Evolutionary conservation across 2,888 invertebrate genomes (phyloP).

Genomic region (Hecatera dysodea): DNA sequence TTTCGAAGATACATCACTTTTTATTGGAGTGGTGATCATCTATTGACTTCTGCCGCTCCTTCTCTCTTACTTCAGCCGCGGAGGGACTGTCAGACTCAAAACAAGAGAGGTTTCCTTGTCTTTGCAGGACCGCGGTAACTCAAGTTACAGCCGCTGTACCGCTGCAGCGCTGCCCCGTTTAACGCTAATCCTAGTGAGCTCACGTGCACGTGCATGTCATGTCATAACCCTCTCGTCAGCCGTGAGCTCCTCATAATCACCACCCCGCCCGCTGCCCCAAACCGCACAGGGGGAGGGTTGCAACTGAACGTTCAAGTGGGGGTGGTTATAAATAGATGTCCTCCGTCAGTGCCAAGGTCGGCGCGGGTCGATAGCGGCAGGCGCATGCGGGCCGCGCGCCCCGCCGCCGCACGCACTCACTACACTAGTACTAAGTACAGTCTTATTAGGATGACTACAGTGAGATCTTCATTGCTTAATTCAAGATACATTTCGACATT

Average conservation of each 20-base stretch:
- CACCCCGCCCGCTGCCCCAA: not conserved
- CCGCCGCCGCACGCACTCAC: not conserved
- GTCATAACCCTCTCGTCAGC: constrained; percentile 24
- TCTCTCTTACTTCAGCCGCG: no score
- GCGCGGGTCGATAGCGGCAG: constrained; percentile 70
- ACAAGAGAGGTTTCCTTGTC: no score
- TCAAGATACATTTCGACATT: no score
- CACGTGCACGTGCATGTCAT: constrained; percentile 18
- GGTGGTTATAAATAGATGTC: constrained; percentile 79
- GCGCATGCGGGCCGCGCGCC: not conserved
- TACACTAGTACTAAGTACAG: not conserved
- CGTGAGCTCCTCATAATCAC: constrained; percentile 34
- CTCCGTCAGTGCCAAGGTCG: constrained; percentile 86
- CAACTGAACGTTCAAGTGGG: constrained; percentile 39
- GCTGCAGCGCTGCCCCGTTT: constrained; percentile 5
- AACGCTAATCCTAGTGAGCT: constrained; percentile 25
- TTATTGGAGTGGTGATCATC: no score
- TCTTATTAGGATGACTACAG: not conserved
- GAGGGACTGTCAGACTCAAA: no score
- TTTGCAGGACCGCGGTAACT: no score
- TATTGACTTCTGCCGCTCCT: no score
- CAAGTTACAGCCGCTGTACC: not conserved
- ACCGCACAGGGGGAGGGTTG: not conserved
- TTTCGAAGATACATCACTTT: no score
- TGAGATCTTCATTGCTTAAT: not conserved